Evolutionary conservation across 1,140 invertebrate species (phyloP), one percentile per base, ranked within the genome.

Genomic region (Heliconius melpomene): DNA sequence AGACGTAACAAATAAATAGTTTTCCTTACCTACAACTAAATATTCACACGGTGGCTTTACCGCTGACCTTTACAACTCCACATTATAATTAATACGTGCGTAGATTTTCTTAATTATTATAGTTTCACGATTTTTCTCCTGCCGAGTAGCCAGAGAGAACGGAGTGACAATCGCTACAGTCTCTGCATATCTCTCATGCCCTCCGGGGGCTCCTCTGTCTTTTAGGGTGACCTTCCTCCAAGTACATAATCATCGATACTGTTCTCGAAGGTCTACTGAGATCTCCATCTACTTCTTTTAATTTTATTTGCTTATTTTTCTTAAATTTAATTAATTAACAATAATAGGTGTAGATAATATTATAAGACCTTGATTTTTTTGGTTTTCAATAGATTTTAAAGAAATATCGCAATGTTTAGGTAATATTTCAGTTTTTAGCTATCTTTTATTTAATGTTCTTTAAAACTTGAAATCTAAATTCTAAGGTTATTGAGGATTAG

Each of bases 31-130:
- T 52, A 23, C 20, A 74, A 52, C 1, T 18, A 20, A 74, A 32
- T 46, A 54, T 74, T 54, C 73, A 54, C 26, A 66, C 18, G 26
- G 11, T 29, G 29, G 29, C 50, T 57, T 74, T 74, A 20, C 73
- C 73, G 73, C 20, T 74, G 73, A 74, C 73, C 73, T 74, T 74
- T 74, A 57, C 50, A 52, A 74, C 20, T 57, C n/a, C 13, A 36
- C 52, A 74, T 74, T 18, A 54, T 54, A 66, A 66, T 66, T 29
- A 29, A 29, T 66, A 74, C 73, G 23, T 52, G 40, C 29, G 29
- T 74, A 32, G 38, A 74, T 54, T 74, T 66, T 29, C 11, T 26
- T 66, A 20, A 7, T 52, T 7, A 20, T 52, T 52, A 52, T 46
- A 46, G 40, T 16, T 46, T 13, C 3, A 46, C 40, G 5, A 13